Evolutionary conservation across 2,113 vertebrate genomes (phyloP), one percentile per base, ranked within the genome.

Genomic region (Hippoglossus stenolepis): DNA sequence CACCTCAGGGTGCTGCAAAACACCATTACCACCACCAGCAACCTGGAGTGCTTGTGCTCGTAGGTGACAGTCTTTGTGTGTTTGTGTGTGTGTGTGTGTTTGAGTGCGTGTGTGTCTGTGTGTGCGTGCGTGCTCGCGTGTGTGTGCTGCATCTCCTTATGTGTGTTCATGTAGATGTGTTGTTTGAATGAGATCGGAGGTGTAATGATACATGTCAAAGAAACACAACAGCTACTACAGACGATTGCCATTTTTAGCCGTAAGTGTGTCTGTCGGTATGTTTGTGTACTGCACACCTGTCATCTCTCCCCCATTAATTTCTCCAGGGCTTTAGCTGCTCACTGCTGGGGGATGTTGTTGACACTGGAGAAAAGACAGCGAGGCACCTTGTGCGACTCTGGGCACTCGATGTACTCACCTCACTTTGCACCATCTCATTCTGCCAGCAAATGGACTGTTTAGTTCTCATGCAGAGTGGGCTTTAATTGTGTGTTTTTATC

Each of bases 1-100:
- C 85, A 88, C 89, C 86, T 84, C 77, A 61, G 87, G 92, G 82
- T 89, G 89, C 87, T 87, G 75, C 82, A 87, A 77, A 90, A 92
- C 87, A 87, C 90, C 86, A 90, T 93, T 90, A 90, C 86, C 76
- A 89, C 70, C 79, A 67, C 12, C 70, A 69, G 70, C 62, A 66
- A 66, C 76, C 83, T 78, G 71, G 77, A 54, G 82, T 35, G 78
- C 75, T 67, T 57, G 66, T 57, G 67, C 82, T 61, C 14, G 43
- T 70, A 57, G 75, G 86, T 85, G 77, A 65, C 66, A 43, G 72
- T 45, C 2, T 2, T 24, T 31, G 28, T 28, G 68, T 45, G 23
- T 1, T 24, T 28, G 26, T 28, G 68, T 65, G 61, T 43, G 56
- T 28, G 71, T 61, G 56, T 65, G 15, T 68, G 24, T 43, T 40